phyloP scores from a whole-genome alignment of 2,113 vertebrate species.

The Zosterops hypoxanthus region DNA sequence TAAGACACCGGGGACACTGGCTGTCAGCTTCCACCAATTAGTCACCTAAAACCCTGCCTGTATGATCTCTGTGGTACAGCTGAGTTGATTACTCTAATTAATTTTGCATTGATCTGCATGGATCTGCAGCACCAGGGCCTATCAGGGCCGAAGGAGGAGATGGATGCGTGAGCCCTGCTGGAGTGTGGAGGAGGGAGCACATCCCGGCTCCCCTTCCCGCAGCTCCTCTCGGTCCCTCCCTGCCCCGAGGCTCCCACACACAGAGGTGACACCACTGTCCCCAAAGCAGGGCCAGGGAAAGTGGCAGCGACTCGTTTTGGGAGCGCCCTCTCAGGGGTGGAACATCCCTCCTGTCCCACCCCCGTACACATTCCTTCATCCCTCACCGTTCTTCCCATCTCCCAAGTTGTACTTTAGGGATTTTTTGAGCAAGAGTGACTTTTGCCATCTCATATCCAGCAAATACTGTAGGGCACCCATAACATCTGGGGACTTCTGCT shows the following conservation, averaged over 20 bases:
- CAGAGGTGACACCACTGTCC: neutral
- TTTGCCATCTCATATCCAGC: neutral
- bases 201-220: neutral
- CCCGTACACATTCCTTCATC: rapidly evolving
- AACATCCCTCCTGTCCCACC: neutral
- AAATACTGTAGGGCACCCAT: rapidly evolving
- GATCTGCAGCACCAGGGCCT: slow-evolving; percentile 68
- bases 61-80: slow-evolving; percentile 69
- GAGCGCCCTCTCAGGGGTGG: neutral
- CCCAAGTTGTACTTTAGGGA: rapidly evolving
- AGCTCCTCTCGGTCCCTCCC: neutral
- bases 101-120: slow-evolving; percentile 79
- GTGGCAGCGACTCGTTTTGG: neutral
- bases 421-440: rapidly evolving
- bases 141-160: slow-evolving; percentile 40
- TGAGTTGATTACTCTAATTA: slow-evolving; percentile 83
- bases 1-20: slow-evolving; percentile 71
- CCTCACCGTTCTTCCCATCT: rapidly evolving
- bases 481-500: neutral
- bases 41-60: slow-evolving; percentile 73
- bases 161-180: slow-evolving; percentile 30
- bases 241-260: rapidly evolving
- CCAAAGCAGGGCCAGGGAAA: rapidly evolving
- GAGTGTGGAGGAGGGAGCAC: neutral
- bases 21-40: slow-evolving; percentile 79